Evolutionary conservation across 2,113 vertebrate genomes (phyloP), one percentile per base, ranked within the genome.

Genomic region (Promerops cafer): DNA sequence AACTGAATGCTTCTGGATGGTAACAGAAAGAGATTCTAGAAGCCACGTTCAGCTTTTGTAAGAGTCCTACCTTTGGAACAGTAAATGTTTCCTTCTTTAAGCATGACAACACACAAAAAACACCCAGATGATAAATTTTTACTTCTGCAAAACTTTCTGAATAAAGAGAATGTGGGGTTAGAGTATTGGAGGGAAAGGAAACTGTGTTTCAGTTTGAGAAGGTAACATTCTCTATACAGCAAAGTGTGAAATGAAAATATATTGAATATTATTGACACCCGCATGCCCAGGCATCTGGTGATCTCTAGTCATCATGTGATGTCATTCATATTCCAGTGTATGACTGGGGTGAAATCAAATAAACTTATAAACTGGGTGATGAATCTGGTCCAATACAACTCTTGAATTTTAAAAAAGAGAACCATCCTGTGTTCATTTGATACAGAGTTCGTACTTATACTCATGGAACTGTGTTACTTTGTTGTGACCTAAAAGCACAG

Each of bases 31-130:
- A 98, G 92, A 99, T 97, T 86, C 98, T 97, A 27, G 98, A 90
- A 97, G 99, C 98, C 97, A 99, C 53, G 8, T 94, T 96, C 26
- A 98, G 96, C 86, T 98, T 99, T 70, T 98, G 84, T 57, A 94
- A 98, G 68, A 98, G 92, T 40, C 98, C 98, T 95, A 59, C 96
- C 26, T 94, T 98, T 81, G 98, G 97, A 87, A 99, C 91, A 8
- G 96, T 99, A 97, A 99, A 98, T 24, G 79, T 98, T 96, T 99
- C 98, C 91, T 95, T 98, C 96, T 98, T 98, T 84, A 99, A 97
- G 94, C 98, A 98, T 53, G 98, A 99, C 87, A 99, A 95, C 3
- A 99, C 98, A 22, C 98, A 98, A 95, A 99, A 99, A 82, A 98
- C 88, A n/a, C 99, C 98, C 42, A 99, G 92, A 26, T 98, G 97